These are phyloP conservation scores for Atopsyche davidsoni DNA, from an alignment of 1,140 invertebrate genomes.

Conservation along the genomic window DNA sequence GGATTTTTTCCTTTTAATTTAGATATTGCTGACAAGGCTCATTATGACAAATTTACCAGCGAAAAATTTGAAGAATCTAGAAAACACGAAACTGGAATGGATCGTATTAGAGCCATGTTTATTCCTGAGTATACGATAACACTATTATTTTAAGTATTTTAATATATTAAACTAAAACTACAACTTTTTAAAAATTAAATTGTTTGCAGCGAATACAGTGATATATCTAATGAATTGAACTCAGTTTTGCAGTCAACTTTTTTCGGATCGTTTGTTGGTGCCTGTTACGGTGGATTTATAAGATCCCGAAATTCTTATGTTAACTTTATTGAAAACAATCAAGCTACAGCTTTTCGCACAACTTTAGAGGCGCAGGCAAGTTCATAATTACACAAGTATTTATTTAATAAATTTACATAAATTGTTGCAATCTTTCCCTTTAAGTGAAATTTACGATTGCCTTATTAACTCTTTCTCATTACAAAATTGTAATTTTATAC, in stretches of 20 bases:
- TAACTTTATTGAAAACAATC: conserved; percentile 67
- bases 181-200: background rate
- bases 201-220: conserved; percentile 22
- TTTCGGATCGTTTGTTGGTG: conserved; percentile 52
- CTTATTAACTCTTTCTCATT: background rate
- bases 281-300: conserved; percentile 55
- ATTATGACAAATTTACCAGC: conserved; percentile 1
- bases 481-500: background rate
- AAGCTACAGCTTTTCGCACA: conserved; percentile 60
- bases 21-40: too few relatives aligned
- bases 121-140: conserved; percentile 5
- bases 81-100: conserved; percentile 3
- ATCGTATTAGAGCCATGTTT: background rate
- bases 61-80: conserved; percentile 1
- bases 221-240: conserved; percentile 52
- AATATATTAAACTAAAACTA: background rate
- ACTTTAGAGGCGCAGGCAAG: conserved; percentile 63
- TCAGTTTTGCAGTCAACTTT: conserved; percentile 51
- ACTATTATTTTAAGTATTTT: background rate
- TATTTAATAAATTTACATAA: background rate
- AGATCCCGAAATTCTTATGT: conserved; percentile 53
- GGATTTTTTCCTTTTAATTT: too few relatives aligned
- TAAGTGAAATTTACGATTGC: background rate
- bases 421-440: background rate
- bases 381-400: background rate